phyloP scores from a whole-genome alignment of 2,113 vertebrate genomes.

The Megaceryle torquata region DNA sequence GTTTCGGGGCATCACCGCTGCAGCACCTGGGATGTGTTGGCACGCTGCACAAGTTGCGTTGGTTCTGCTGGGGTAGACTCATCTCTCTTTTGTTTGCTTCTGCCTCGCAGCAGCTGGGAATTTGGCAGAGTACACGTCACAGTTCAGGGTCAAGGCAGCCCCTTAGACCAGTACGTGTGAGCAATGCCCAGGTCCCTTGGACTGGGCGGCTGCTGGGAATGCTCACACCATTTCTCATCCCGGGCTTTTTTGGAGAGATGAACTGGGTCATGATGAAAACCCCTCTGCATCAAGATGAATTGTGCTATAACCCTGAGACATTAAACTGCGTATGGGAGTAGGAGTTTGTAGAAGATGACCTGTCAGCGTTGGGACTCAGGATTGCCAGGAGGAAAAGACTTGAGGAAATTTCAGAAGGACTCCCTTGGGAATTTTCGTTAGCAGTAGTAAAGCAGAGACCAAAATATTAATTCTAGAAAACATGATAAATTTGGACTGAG shows the following conservation, averaged over 20 bases:
- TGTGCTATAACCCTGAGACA: not conserved
- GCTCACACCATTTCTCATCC: not conserved
- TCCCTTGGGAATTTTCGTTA: not conserved
- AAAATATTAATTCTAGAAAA: not conserved
- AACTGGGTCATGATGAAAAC: not conserved
- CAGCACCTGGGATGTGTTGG: not conserved
- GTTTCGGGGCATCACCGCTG: not conserved
- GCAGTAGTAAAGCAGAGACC: not conserved
- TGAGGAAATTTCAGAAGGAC: not conserved
- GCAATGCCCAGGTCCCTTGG: fast-evolving
- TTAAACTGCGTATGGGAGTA: fast-evolving
- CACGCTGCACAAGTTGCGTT: fast-evolving
- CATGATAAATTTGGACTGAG: not conserved
- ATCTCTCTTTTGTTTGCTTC: not conserved
- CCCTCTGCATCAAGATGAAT: not conserved
- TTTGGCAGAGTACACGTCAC: fast-evolving
- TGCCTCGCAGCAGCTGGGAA: not conserved
- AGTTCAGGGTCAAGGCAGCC: no score
- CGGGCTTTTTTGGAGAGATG: not conserved
- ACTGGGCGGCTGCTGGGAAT: not conserved
- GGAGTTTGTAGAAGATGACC: not conserved
- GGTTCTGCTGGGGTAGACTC: not conserved
- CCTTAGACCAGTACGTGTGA: not conserved
- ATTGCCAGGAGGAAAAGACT: not conserved
- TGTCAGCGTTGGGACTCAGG: not conserved